phyloP scores from a whole-genome alignment of 2,797 vertebrate genomes.

The Pseudochromis fuscus region DNA sequence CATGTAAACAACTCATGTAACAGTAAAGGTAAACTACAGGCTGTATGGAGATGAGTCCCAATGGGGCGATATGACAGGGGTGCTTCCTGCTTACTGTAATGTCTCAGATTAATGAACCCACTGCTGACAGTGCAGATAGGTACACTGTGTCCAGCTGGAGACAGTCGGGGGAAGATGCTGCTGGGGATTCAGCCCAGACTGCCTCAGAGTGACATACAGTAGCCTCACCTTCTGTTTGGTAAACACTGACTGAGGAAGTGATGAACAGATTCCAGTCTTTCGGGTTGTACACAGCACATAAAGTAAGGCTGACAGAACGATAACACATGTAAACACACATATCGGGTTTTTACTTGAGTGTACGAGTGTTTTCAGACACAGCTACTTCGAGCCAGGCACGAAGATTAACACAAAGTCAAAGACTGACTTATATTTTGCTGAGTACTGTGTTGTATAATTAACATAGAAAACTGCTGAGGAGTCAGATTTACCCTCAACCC shows the following conservation, averaged over 20 bases:
- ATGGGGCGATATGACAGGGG: conserved; percentile 10
- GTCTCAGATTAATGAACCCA: conserved; percentile 35
- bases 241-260: conserved; percentile 33
- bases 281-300: conserved; percentile 10
- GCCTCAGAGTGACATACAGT: conserved; percentile 9
- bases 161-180: conserved; percentile 17
- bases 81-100: conserved; percentile 27
- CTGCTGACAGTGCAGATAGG: conserved; percentile 23
- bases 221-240: conserved; percentile 43
- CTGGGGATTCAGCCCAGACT: conserved; percentile 2
- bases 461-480: conserved; percentile 66
- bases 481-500: conserved; percentile 54
- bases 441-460: conserved; percentile 54
- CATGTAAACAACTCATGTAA: conserved; percentile 20
- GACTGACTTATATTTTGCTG: conserved; percentile 16
- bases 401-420: conserved; percentile 23
- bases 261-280: conserved; percentile 4
- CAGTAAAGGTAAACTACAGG: conserved; percentile 19
- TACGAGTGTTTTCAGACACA: not conserved
- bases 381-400: not conserved
- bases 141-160: conserved; percentile 54
- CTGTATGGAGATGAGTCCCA: conserved; percentile 14
- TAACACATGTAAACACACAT: not conserved
- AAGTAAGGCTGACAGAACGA: not conserved
- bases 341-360: not conserved